phyloP scores from a whole-genome alignment of 2,888 invertebrate genomes.

The Eilema caniola region DNA sequence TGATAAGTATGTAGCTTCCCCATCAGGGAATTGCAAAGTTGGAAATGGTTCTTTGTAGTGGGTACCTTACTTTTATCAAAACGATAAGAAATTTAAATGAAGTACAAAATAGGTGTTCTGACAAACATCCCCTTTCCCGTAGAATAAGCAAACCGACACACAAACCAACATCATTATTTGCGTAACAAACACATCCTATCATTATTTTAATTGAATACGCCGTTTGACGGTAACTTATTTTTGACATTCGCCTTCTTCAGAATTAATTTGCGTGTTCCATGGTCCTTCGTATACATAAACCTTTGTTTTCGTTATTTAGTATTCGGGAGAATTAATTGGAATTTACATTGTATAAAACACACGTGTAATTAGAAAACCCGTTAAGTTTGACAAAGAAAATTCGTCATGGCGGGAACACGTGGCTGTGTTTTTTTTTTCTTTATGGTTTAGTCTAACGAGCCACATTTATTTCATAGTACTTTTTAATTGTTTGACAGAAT shows the following conservation, averaged over 20 bases:
- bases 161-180: slow-evolving; percentile 63
- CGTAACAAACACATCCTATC: slow-evolving; percentile 63
- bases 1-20: neutral
- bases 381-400: slow-evolving; percentile 64
- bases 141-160: slow-evolving; percentile 56
- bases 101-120: slow-evolving; percentile 38
- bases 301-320: slow-evolving; percentile 71
- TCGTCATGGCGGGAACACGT: slow-evolving; percentile 54
- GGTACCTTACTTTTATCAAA: slow-evolving; percentile 7
- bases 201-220: slow-evolving; percentile 75
- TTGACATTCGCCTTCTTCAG: slow-evolving; percentile 72
- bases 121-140: slow-evolving; percentile 37
- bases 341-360: slow-evolving; percentile 76
- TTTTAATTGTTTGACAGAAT: slow-evolving; percentile 8
- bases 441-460: slow-evolving; percentile 21
- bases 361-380: slow-evolving; percentile 76
- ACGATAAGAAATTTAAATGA: slow-evolving; percentile 20
- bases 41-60: neutral
- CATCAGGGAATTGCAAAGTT: neutral
- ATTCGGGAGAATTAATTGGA: slow-evolving; percentile 76
- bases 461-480: slow-evolving; percentile 13
- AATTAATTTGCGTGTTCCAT: slow-evolving; percentile 76
- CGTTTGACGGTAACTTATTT: slow-evolving; percentile 74
- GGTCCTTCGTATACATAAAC: slow-evolving; percentile 64
- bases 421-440: slow-evolving; percentile 36